Conservation (phyloP, 2,888 invertebrate genomes). For the Drosophila nr. fundita region DNA sequence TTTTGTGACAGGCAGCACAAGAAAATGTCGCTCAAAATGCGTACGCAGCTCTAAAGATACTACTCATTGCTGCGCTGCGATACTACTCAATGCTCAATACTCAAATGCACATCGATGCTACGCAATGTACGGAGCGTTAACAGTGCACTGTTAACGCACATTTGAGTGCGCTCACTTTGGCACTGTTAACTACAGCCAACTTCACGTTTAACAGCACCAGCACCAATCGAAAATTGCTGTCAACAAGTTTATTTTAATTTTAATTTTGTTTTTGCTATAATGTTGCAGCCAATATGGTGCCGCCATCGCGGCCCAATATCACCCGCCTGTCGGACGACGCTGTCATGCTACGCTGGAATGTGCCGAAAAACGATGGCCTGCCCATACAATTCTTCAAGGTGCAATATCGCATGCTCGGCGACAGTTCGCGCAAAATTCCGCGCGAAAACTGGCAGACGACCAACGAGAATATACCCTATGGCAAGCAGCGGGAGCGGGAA, state of each 20-base stretch:
- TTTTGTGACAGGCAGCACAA: conserved; percentile 41
- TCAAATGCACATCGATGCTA: conserved; percentile 21
- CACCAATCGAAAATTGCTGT: not conserved
- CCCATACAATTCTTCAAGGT: conserved; percentile 95
- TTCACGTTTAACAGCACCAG: conserved; percentile 4
- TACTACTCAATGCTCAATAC: conserved; percentile 38
- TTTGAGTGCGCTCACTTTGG: not conserved
- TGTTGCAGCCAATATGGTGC: conserved; percentile 89
- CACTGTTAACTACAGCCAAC: conserved; percentile 10
- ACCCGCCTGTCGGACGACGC: conserved; percentile 94
- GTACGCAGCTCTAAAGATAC: conserved; percentile 52
- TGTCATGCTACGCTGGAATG: conserved; percentile 96
- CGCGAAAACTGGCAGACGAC: conserved; percentile 91
- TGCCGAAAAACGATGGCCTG: conserved; percentile 92
- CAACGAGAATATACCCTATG: conserved; percentile 90
- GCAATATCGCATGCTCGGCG: conserved; percentile 87
- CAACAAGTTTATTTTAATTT: not conserved
- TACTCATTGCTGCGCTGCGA: conserved; percentile 43
- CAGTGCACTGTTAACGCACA: conserved; percentile 13
- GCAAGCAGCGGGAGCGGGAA: conserved; percentile 69
- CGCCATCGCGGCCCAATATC: conserved; percentile 94
- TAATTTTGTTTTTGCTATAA: not conserved
- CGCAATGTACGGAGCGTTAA: conserved; percentile 22
- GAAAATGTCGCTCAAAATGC: conserved; percentile 60
- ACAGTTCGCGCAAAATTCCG: conserved; percentile 83